A percentile compares a stretch with the other conserved stretches of the same genome.
These are phyloP conservation scores for Thamnophis sirtalis DNA, from an alignment of 2,113 vertebrate species.

Conservation along the genomic window DNA sequence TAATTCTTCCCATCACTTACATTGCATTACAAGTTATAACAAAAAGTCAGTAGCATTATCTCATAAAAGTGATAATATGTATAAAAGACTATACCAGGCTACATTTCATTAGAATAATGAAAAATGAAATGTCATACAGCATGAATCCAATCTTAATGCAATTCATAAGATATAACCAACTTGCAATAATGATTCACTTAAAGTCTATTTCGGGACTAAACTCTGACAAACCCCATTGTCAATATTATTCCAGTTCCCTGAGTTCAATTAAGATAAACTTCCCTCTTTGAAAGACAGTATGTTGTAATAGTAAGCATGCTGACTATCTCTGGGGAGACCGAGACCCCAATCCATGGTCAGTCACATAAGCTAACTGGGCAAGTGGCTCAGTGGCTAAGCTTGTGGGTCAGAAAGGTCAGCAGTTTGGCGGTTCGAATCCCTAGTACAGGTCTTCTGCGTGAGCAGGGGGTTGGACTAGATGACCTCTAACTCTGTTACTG, in stretches of 20 bases:
- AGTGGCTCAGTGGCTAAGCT: no score
- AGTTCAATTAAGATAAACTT: background rate
- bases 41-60: background rate
- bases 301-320: background rate
- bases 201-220: background rate
- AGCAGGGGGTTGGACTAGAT: no score
- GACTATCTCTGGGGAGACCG: background rate
- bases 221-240: background rate
- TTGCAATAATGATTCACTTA: background rate
- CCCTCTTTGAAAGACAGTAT: background rate
- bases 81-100: background rate
- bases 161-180: background rate
- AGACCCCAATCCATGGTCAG: background rate
- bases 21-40: background rate
- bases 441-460: no score
- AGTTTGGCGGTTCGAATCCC: no score
- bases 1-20: background rate
- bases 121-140: slow-evolving; percentile 3
- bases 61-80: slow-evolving; percentile 1
- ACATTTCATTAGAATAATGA: background rate
- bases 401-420: no score
- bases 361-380: background rate
- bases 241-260: background rate
- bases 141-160: background rate
- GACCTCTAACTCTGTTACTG: no score